Conservation (phyloP, 2,113 vertebrate genomes). For the Peromyscus maniculatus region DNA sequence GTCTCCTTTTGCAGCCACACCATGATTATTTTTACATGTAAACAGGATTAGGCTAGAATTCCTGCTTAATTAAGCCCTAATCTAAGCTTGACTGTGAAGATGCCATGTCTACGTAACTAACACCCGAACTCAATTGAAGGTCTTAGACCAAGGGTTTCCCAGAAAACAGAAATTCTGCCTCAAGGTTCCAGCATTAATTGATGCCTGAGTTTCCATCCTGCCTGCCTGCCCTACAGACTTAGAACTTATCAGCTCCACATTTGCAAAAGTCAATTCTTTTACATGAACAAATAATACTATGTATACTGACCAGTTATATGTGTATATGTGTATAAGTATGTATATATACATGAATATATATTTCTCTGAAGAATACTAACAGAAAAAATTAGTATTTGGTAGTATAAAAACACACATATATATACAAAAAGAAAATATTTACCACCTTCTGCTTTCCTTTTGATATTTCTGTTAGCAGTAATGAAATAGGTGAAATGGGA, state of each 20-base stretch:
- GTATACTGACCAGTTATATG: background rate
- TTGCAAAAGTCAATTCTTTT: conserved; percentile 1
- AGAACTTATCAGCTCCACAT: background rate
- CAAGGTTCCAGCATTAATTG: background rate
- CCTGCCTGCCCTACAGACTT: background rate
- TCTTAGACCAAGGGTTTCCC: background rate
- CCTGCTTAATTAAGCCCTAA: background rate
- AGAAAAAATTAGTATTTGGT: background rate
- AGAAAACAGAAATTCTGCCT: conserved; percentile 39
- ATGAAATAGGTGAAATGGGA: background rate
- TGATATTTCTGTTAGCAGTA: conserved; percentile 31
- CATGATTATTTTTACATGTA: background rate
- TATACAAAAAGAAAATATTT: background rate
- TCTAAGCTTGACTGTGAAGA: background rate
- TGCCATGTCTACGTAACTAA: background rate
- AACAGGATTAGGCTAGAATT: background rate
- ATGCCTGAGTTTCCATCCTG: background rate
- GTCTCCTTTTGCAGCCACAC: no score
- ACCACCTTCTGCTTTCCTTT: background rate
- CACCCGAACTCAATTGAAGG: background rate
- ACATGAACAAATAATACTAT: background rate
- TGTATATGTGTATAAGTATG: background rate
- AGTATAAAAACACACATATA: background rate
- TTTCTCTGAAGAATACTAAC: background rate
- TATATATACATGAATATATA: background rate